Evolutionary conservation across 1,140 invertebrate genomes (phyloP).

Genomic region (Drosophila ambigua): DNA sequence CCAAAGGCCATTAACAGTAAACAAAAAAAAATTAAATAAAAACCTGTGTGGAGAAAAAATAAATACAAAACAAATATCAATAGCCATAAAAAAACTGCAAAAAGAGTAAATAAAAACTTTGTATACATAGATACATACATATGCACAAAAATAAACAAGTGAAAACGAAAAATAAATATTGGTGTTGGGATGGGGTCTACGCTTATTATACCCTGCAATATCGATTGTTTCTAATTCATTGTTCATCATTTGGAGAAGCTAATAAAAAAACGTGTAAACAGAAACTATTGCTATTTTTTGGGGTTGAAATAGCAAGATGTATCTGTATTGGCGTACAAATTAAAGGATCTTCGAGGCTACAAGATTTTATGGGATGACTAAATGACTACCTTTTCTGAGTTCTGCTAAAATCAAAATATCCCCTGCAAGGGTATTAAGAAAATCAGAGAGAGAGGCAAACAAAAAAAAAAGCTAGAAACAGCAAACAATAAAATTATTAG

Average conservation of each 20-base stretch:
- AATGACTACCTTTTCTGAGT: no score
- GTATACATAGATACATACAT: slow-evolving; percentile 1
- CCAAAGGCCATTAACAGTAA: slow-evolving; percentile 56
- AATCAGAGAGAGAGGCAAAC: not conserved
- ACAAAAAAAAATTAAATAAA: slow-evolving; percentile 19
- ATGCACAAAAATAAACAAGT: slow-evolving; percentile 5
- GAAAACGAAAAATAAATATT: not conserved
- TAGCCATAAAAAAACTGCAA: slow-evolving; percentile 13
- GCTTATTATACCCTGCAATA: not conserved
- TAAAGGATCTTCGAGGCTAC: not conserved
- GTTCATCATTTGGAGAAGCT: no score
- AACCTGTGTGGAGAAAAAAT: slow-evolving; percentile 9
- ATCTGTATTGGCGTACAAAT: no score
- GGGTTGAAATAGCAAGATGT: no score
- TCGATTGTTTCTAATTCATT: no score
- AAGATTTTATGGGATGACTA: not conserved
- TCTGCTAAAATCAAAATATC: no score
- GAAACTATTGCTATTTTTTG: no score
- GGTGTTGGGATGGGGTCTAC: no score
- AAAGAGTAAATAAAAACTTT: slow-evolving; percentile 16
- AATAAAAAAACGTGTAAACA: not conserved
- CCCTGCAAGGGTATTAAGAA: not conserved
- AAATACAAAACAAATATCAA: slow-evolving; percentile 1
- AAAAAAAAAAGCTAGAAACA: slow-evolving; percentile 4
- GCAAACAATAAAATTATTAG: slow-evolving; percentile 36